These are phyloP conservation scores for Scolopax bukidnonensis DNA, from an alignment of 2,797 vertebrate genomes.

Conservation along the genomic window DNA sequence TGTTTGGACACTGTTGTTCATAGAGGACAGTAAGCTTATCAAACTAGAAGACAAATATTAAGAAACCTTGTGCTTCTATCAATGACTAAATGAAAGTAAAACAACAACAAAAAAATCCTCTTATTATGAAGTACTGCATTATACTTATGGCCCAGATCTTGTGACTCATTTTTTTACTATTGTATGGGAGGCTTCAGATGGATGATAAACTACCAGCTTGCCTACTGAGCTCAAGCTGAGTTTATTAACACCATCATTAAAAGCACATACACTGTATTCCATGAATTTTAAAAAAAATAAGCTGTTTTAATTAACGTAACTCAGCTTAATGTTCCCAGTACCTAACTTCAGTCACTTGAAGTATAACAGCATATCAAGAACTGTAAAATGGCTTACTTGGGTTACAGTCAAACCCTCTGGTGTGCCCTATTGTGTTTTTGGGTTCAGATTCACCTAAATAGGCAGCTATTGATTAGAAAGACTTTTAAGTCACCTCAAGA, in stretches of 20 bases:
- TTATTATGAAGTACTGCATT: conserved; percentile 38
- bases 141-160: not conserved
- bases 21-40: conserved; percentile 17
- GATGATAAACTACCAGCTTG: conserved; percentile 37
- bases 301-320: conserved; percentile 37
- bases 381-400: not conserved
- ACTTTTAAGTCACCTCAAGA: not conserved
- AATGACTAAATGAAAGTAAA: conserved; percentile 51
- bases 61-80: conserved; percentile 39
- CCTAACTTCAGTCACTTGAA: not conserved
- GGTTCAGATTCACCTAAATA: rapidly evolving
- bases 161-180: conserved; percentile 44
- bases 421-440: not conserved
- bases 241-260: conserved; percentile 57
- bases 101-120: not conserved
- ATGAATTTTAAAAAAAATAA: conserved; percentile 36
- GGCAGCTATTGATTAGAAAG: not conserved
- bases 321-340: not conserved
- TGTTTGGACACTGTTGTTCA: not conserved
- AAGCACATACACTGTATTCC: conserved; percentile 11
- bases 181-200: conserved; percentile 6
- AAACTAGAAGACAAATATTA: conserved; percentile 39
- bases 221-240: conserved; percentile 8
- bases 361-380: rapidly evolving
- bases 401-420: not conserved